Evolutionary conservation across 2,797 vertebrate genomes (phyloP), one percentile per base, ranked within the genome.

Genomic region (Molossus alvarezi): DNA sequence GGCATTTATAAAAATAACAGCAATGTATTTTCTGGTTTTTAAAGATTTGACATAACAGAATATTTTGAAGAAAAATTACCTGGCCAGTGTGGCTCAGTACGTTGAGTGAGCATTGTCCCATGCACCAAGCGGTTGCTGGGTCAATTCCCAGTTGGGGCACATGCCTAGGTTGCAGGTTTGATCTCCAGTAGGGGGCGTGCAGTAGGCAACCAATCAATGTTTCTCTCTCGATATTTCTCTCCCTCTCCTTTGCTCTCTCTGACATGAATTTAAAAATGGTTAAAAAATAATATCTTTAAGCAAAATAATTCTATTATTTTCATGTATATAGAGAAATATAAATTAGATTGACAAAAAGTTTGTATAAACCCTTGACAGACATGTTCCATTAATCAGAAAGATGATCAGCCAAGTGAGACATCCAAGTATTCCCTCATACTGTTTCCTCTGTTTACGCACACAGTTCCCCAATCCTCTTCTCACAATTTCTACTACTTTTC

Each of bases 261-360:
- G 41, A 45, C 41, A 45, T 45, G 5, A 45, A 45, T 45, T 45
- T 45, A 45, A 45, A 45, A 45, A 45, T 45, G 41, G 41, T 45
- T 45, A 45, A 45, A 45, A 45, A 45, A 45, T 45, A 58, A 89
- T 53, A 67, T 77, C 81, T 90, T 77, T 82, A 64, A 88, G 33
- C 53, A 79, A 84, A 83, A 20, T 60, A 94, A 90, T 41, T 91
- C 29, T 27, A 91, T 80, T 93, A 51, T 83, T 69, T 87, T 93
- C 21, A 69, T 91, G 37, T 64, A 81, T 67, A 62, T 20, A 75
- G 6, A 77, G 9, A 97, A 93, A 82, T 92, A 41, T 13, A 90
- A 80, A 95, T 80, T 57, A 67, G 45, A 75, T 37, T 88, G 83
- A 33, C 33, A 88, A 79, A 83, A 41, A 92, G 23, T 92, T 83